Base-by-base conservation (phyloP, 1,140 invertebrate species). In the Vanessa atalanta region DNA sequence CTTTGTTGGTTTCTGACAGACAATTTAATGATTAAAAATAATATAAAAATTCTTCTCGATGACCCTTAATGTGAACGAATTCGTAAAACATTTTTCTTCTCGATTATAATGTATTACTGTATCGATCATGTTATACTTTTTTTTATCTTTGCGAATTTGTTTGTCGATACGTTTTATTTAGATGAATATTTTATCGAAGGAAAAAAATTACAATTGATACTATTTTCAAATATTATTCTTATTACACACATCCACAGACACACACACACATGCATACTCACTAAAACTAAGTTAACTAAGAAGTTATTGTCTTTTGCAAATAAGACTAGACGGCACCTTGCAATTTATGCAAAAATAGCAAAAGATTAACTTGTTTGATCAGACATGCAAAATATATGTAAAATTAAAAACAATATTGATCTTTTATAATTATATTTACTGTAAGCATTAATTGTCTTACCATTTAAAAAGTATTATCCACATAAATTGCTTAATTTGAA, bases 1-100 rank as follows among this genome's bases (percentile, higher is more conserved):
- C 79, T 78, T 81, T 81, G 79, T 85, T 79, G 76, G 60, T 82
- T 73, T 78, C 79, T 80, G 81, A 75, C 76, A 72, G 60, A 76
- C 70, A 81, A 79, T 77, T 79, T 76, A 81, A 77, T 69, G 75
- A 78, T 83, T 75, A 79, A 78, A 77, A 81, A 74, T 74, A 65
- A 65, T 70, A 74, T 51, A 48, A 57, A 70, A 74, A 64, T 50
- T 69, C 43, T 11, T 50, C 55, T 74, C 60, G 65, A 74, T 74
- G 67, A 70, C 61, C 51, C 67, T 65, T 72, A 65, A 53, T 72
- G 63, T 50, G 60, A 55, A 70, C 67, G 66, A 75, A 70, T 64
- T 55, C 61, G 67, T 70, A 65, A 65, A 63, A 31, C 63, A 71
- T 71, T 71, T 65, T 26, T 37, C 60, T 61, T 16, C 12, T 16